Evolutionary conservation across 1,140 invertebrate species (phyloP), one percentile per base, ranked within the genome.

Genomic region (Nebria ingens): DNA sequence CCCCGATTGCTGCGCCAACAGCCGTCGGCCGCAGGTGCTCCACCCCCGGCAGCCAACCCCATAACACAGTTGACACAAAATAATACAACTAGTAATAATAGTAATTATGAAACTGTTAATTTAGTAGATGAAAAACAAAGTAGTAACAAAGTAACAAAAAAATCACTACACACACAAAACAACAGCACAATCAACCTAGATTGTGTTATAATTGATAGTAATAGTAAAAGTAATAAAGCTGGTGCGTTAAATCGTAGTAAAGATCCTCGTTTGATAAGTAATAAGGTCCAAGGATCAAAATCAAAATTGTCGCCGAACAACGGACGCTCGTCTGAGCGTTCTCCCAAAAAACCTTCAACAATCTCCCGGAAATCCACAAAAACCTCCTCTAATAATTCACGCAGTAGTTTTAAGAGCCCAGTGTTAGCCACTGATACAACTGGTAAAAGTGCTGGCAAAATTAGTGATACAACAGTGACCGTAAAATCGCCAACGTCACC

Each of bases 1-100:
- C 81, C 82, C 11, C 75, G 81, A 21, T 62, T 84, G 29, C 68
- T 80, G 55, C 67, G 71, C 2, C 71, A 77, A 65, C 65, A 76
- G 68, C 63, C 71, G 65, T 56, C 73, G 65, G 59, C 51, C 50
- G 63, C 59, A 29, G 23, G 42, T 53, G 51, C 54, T 34, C 38
- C 49, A 56, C 29, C 55, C 55, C 38, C 45, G n/a, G 19, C 38
- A 38, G 19, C 15, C 11, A 22, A 53, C 50, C 21, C 53, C 49
- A 15, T 40, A 3, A 21, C 22, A 19, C 23, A 21, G 17, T 34
- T 54, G 53, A 15, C 50, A 34, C 25, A 29, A 50, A n/a, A n/a
- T n/a, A n/a, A n/a, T n/a, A 19, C 22, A 49, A 25, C 56, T 57
- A 63, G 56, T 59, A 52, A 53, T 58, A 61, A 59, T 63, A 52